phyloP scores from a whole-genome alignment of 2,113 vertebrate genomes.

The Odobenus rosmarus region DNA sequence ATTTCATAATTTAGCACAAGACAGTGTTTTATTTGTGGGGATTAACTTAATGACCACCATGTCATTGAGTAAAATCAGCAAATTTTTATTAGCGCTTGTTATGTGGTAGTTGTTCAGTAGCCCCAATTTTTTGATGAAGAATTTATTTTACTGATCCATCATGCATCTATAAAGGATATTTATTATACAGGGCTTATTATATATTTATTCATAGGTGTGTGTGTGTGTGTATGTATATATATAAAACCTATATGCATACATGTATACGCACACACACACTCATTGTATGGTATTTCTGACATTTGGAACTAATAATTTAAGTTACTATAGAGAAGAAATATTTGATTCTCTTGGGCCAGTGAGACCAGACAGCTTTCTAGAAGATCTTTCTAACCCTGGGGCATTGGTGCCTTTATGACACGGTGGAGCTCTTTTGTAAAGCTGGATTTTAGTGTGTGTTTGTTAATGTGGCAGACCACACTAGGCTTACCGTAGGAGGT shows the following conservation, averaged over 20 bases:
- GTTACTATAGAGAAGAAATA: not conserved
- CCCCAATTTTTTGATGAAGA: not conserved
- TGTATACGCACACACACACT: not conserved
- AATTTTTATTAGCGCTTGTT: not conserved
- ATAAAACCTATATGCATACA: not conserved
- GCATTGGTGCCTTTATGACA: not conserved
- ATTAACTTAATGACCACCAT: not conserved
- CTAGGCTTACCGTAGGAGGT: fast-evolving
- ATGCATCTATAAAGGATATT: not conserved
- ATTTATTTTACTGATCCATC: not conserved
- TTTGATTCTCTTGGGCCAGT: not conserved
- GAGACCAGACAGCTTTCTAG: not conserved
- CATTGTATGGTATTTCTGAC: not conserved
- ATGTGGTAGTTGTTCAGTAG: not conserved
- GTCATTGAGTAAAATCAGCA: not conserved
- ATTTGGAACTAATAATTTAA: not conserved
- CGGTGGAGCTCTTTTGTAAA: not conserved
- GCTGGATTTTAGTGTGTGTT: not conserved
- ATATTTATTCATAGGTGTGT: not conserved
- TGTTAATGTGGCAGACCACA: not conserved
- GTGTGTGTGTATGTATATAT: not conserved
- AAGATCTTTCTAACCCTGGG: not conserved
- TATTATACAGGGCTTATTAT: not conserved
- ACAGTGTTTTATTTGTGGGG: not conserved
- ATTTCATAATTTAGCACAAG: slow-evolving; percentile 29